Evolutionary conservation across 2,797 vertebrate species (phyloP), one percentile per base, ranked within the genome.

Genomic region (Ambastaia sidthimunki): DNA sequence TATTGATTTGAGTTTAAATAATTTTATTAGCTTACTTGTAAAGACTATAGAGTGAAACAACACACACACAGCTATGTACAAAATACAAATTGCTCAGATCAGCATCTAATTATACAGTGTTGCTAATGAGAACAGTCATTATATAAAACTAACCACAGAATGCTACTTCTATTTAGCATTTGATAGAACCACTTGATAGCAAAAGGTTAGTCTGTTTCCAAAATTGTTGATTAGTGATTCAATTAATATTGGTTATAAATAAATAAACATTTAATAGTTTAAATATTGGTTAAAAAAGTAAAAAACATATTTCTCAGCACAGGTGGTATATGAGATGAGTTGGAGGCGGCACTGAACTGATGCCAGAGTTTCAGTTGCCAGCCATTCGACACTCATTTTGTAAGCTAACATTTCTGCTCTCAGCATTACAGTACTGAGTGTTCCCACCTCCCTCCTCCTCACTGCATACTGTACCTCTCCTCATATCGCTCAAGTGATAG

Each of bases 381-480:
- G 60, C 18, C 11, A 48, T 48, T 37, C 18, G 23, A 19, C 48
- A 71, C n/a, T 31, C 2, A 52, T 60, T 78, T 78, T 31, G 44
- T 63, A 78, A 70, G 47, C 28, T 80, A 59, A 62, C 62, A 62
- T 52, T 62, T 47, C 37, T 73, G 57, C 63, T 82, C 75, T 74
- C 59, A 66, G 66, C n/a, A 25, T 75, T 76, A 62, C 34, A 70
- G 72, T 57, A 71, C 76, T 78, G 55, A 18, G 44, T 47, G 66
- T 82, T 74, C 80, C 55, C 83, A 82, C 52, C 78, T 52, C 52
- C 78, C 74, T 70, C 63, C 54, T 78, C n/a, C 41, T 59, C 66
- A 59, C 48, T 52, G 31, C 44, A 50, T 50, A 62, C 59, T 62
- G 59, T 62, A 70, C 54, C 80, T 48, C 31, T 75, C 37, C 80